phyloP scores from a whole-genome alignment of 23 tunicate genomes.

The Oikopleura vanhoeffeni region DNA sequence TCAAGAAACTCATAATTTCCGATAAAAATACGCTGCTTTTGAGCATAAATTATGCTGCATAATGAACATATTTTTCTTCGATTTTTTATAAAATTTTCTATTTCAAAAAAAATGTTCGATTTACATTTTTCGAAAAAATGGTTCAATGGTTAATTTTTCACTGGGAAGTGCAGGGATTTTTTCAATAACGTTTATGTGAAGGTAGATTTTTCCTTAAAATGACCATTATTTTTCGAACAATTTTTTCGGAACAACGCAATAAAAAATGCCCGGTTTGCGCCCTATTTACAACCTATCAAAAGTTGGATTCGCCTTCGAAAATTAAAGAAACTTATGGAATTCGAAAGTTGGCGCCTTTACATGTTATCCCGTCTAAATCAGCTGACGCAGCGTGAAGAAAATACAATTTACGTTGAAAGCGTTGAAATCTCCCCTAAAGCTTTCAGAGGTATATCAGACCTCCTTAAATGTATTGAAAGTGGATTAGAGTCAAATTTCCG shows the following conservation, averaged over 20 bases:
- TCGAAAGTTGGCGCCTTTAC: slow-evolving; percentile 53
- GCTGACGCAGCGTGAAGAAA: slow-evolving; percentile 75
- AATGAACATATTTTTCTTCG: no score
- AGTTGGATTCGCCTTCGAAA: background rate
- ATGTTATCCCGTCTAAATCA: slow-evolving; percentile 71
- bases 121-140: no score
- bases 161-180: no score
- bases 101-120: no score
- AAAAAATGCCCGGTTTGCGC: background rate
- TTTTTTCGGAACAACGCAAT: background rate
- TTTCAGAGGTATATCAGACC: slow-evolving; percentile 77
- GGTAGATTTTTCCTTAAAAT: slow-evolving; percentile 69
- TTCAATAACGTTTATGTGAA: no score
- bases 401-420: slow-evolving; percentile 59
- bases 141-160: no score
- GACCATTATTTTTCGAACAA: background rate
- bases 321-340: slow-evolving; percentile 68
- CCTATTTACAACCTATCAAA: background rate
- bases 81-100: no score
- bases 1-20: no score
- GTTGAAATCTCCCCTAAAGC: slow-evolving; percentile 53
- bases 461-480: slow-evolving; percentile 57
- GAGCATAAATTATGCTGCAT: no score
- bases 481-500: slow-evolving; percentile 70
- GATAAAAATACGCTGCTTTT: no score